Evolutionary conservation across 2,888 invertebrate species (phyloP), one percentile per base, ranked within the genome.

Genomic region (Caenorhabditis imperialis): DNA sequence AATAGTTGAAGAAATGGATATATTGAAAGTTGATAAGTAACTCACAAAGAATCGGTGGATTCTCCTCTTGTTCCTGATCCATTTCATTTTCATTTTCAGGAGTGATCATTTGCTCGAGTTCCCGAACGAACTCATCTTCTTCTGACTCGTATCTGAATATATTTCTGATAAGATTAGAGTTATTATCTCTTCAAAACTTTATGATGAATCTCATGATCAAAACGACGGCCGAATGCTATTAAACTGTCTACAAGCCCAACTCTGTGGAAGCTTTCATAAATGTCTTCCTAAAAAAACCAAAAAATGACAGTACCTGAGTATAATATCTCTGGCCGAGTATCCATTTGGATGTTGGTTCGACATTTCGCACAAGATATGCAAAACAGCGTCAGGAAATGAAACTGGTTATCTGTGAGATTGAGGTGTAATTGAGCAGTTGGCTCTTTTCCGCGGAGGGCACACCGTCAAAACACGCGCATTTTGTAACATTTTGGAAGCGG

Each of bases 51-150:
- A 75, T 73, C 10, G 74, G 77, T 33, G 74, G 65, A n/a, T 54
- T 53, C 14, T 60, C 73, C 16, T 65, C 65, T 5, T 27, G n/a
- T 8, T 37, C 42, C 16, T 20, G 50, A 10, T 47, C 38, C 18
- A 62, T 47, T 7, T 69, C 69, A 23, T 54, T 54, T 35, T 77
- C 80, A 27, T 58, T 65, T 25, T 65, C 63, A 18, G 47, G 53
- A 33, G 54, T 60, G 50, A 73, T 73, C 83, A 85, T 85, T 22
- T 78, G 74, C 61, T 85, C 86, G 42, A 86, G 54, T 61, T 86
- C 86, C 22, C 84, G 76, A 51, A 86, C 67, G 51, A 85, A 86
- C 48, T 85, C 85, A 35, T 86, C 86, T 61, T 86, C 86, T 58
- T 84, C 86, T 2, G 84, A 81, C 61, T 86, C 85, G 67, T 86